phyloP scores from a whole-genome alignment of 2,113 vertebrate genomes.

The Boulengeromyrus knoepffleri region DNA sequence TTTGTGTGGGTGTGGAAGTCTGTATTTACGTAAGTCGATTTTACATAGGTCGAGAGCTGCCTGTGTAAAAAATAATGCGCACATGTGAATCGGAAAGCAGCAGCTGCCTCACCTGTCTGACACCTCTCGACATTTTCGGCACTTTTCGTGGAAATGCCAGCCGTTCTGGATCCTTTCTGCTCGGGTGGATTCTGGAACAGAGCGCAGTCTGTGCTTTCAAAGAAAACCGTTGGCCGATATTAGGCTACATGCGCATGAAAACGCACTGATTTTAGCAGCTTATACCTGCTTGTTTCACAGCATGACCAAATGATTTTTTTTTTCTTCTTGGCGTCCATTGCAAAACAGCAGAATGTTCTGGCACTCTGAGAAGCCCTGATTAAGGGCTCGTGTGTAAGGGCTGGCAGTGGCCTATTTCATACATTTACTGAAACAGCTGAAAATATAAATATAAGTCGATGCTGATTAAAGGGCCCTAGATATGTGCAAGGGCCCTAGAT shows the following conservation, averaged over 20 bases:
- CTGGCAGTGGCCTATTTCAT: background rate
- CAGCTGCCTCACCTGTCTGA: background rate
- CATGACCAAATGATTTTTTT: background rate
- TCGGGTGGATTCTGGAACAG: background rate
- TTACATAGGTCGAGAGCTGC: background rate
- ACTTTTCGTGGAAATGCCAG: background rate
- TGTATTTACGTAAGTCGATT: background rate
- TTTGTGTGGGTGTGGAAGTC: background rate
- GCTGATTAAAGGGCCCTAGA: background rate
- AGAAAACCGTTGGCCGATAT: background rate
- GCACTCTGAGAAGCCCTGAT: background rate
- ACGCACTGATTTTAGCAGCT: background rate
- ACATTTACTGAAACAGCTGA: background rate
- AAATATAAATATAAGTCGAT: background rate
- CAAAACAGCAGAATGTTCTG: background rate
- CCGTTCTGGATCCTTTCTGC: background rate
- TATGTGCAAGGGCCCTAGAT: background rate
- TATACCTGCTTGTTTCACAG: conserved; percentile 5
- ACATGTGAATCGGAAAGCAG: background rate
- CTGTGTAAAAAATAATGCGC: background rate
- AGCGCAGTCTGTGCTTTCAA: background rate
- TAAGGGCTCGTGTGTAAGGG: background rate
- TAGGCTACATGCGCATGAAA: background rate
- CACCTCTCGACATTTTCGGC: background rate
- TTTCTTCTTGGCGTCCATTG: background rate